Evolutionary conservation across 1,140 invertebrate genomes (phyloP).

Genomic region (Drosophila pachea): DNA sequence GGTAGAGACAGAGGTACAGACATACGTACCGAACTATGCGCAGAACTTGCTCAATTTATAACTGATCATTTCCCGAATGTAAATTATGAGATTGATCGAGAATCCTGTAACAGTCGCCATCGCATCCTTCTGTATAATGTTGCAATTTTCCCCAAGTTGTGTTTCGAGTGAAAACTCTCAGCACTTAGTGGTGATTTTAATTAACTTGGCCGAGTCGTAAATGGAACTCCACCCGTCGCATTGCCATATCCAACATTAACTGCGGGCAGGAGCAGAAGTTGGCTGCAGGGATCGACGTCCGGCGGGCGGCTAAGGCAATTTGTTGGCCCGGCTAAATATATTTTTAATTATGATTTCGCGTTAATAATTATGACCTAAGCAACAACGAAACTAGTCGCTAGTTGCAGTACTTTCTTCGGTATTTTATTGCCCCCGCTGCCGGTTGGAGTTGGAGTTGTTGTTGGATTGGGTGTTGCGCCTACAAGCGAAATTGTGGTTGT

Average conservation of each 20-base stretch:
- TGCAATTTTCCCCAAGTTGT: too few relatives aligned
- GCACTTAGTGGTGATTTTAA: neutral
- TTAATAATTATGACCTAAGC: slow-evolving; percentile 73
- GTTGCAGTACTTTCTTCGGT: slow-evolving; percentile 8
- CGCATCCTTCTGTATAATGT: too few relatives aligned
- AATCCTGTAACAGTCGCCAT: too few relatives aligned
- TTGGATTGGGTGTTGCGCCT: slow-evolving; percentile 16
- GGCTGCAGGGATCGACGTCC: slow-evolving; percentile 6
- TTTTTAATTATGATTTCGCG: slow-evolving; percentile 77
- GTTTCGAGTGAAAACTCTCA: neutral
- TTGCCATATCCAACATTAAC: slow-evolving; percentile 6
- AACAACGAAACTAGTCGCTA: slow-evolving; percentile 58
- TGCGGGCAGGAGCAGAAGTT: slow-evolving; percentile 13
- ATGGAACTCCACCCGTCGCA: slow-evolving; percentile 12
- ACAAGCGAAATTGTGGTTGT: slow-evolving; percentile 40
- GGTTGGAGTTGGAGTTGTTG: slow-evolving; percentile 1
- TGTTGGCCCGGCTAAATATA: slow-evolving; percentile 70
- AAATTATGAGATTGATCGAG: too few relatives aligned
- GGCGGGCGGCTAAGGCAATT: slow-evolving; percentile 50
- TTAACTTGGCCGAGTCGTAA: neutral
- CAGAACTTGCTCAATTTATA: too few relatives aligned
- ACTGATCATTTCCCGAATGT: too few relatives aligned
- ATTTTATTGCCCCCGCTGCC: too few relatives aligned
- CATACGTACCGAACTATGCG: too few relatives aligned
- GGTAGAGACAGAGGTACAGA: too few relatives aligned